Evolutionary conservation across 2,797 vertebrate genomes (phyloP), one percentile per base, ranked within the genome.

Genomic region (Hozukius guyotensis): DNA sequence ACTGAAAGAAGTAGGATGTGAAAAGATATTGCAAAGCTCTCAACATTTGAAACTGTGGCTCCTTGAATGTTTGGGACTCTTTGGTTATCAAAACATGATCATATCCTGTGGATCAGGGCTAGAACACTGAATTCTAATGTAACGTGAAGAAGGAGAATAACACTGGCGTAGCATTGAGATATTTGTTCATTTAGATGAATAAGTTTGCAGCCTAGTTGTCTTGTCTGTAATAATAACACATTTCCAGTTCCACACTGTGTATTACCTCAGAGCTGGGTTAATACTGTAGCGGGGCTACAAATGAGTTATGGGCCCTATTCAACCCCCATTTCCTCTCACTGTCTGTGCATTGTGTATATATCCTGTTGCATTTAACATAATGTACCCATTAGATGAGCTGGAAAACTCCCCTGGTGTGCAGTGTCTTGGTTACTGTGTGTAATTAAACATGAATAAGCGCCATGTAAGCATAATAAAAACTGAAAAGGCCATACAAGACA

Each of bases 171-270:
- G 8, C 64, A 25, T 3, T 13, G 18, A 25, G 61, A 38, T 36
- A 32, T 56, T 20, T 31, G 56, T 64, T 38, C 6, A 62, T 49
- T 57, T 12, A 77, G 6, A 61, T 18, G 3, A 1, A 66, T 6
- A 2, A 36, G 20, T 29, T 13, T 38, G 32, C 4, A 1, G 2
- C 13, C 5, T 8, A 14, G 60, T 57, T 55, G 29, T 75, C 46
- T 57, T 55, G 29, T 75, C 46, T 57, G 22, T 78, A 57, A 67
- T 49, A 76, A 72, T 31, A 72, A 70, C 59, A 61, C 38, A 62
- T 62, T 56, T 60, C 27, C n/a, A 72, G 8, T 16, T 59, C 20
- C 27, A 32, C 7, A 1, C 14, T 34, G 62, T 64, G 6, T 31
- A 6, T 7, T 31, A 16, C 31, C 42, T 34, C 5, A 49, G 27